Evolutionary conservation across 2,797 vertebrate genomes (phyloP).

Genomic region (Potorous gilbertii): DNA sequence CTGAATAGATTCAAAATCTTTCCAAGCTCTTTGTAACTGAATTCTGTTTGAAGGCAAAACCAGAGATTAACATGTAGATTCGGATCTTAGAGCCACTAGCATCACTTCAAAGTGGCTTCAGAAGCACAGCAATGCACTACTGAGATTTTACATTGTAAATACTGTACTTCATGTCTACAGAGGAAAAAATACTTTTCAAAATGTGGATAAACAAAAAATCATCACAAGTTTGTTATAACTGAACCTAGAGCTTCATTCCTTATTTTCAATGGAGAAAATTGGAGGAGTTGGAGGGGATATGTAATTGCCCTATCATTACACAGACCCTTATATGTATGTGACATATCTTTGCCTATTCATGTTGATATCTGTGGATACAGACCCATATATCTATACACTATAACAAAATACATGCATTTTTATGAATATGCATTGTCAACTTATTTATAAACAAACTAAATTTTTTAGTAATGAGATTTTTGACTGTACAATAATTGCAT

Average conservation of each 20-base stretch:
- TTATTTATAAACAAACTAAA: conserved; percentile 32
- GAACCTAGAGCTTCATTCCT: conserved; percentile 54
- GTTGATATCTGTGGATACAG: conserved; percentile 23
- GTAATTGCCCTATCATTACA: background rate
- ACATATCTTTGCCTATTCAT: background rate
- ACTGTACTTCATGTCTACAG: conserved; percentile 84
- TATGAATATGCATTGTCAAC: conserved; percentile 11
- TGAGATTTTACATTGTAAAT: conserved; percentile 73
- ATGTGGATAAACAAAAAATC: conserved; percentile 57
- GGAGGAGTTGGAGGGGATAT: background rate
- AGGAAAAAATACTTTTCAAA: conserved; percentile 70
- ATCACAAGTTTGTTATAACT: conserved; percentile 33
- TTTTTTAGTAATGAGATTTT: conserved; percentile 52
- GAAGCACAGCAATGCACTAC: conserved; percentile 74
- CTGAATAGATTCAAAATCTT: conserved; percentile 85
- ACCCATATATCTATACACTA: conserved; percentile 6
- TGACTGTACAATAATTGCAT: background rate
- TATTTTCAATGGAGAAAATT: conserved; percentile 51
- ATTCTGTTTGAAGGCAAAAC: conserved; percentile 86
- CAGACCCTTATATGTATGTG: background rate
- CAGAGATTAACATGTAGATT: conserved; percentile 85
- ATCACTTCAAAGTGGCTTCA: conserved; percentile 83
- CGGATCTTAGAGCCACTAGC: conserved; percentile 79
- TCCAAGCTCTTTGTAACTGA: conserved; percentile 86
- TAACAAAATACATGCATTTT: conserved; percentile 38